Base-by-base conservation (phyloP, 2,113 vertebrate genomes). In the Epinephelus fuscoguttatus region DNA sequence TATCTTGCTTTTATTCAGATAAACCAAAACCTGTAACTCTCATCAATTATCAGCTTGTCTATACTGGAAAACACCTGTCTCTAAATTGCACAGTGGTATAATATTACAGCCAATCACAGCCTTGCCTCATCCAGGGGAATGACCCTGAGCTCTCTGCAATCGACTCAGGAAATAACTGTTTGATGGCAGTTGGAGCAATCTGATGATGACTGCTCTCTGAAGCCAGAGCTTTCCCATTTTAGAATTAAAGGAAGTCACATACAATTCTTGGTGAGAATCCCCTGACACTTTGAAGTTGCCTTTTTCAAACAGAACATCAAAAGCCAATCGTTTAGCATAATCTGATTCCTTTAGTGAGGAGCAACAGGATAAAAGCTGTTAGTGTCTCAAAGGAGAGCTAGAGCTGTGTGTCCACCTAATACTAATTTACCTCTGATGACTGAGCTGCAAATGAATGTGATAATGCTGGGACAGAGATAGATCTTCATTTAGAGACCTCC, bases 181-280 rank as follows among this genome's bases (percentile, higher is more conserved):
- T 94, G 94, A 94, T 94, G 93, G 19, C 68, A 55, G 89, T 84
- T 37, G 70, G 91, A 93, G 91, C 91, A 89, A 94, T 95, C 95
- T 92, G 89, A 94, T 95, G 95, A 95, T 14, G 60, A 49, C 63
- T 94, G 95, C 95, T 94, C 92, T 96, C 93, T 95, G 93, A 96
- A 96, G 95, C 94, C 93, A 93, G 92, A 95, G 95, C 95, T 95
- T 95, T 96, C 95, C 91, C 92, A 94, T 96, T 96, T 81, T 94
- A 92, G 85, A 93, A 95, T 93, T 94, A 95, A 93, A 93, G 82
- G 89, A 93, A 94, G 94, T 96, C 40, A 50, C 69, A 64, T 57
- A n/a, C 2, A 94, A 96, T 96, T 96, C 95, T 94, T 92, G 95
- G 80, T 75, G 84, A 74, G 90, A 90, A 88, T 95, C 95, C 96